A percentile compares a stretch with the other conserved stretches of the same genome.
Evolutionary conservation across 2,797 vertebrate genomes (phyloP).

Genomic region (Sebastes cheni): DNA sequence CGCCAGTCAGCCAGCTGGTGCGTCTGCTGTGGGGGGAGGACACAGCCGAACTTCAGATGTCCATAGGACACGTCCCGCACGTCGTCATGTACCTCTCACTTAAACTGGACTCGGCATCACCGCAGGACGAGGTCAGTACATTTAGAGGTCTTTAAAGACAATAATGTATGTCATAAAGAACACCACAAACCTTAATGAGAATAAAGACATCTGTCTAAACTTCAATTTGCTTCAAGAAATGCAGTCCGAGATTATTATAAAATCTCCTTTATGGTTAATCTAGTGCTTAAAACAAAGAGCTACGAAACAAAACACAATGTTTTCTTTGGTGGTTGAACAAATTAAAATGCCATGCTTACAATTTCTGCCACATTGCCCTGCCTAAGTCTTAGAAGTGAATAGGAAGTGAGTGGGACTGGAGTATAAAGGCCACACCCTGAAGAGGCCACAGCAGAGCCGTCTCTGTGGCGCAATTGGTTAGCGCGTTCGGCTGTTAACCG

Average conservation of each 20-base stretch:
- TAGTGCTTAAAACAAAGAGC: not conserved
- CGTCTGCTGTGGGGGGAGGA: constrained; percentile 91
- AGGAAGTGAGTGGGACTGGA: too few relatives aligned
- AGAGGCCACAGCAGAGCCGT: not conserved
- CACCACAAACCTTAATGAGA: not conserved
- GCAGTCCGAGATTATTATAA: not conserved
- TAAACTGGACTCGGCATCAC: constrained; percentile 86
- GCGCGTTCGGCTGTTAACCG: constrained; percentile 23
- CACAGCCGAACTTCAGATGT: constrained; percentile 81
- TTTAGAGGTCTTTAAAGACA: not conserved
- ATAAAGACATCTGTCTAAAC: not conserved
- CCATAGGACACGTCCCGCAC: constrained; percentile 84
- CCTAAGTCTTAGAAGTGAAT: too few relatives aligned
- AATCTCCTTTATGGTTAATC: not conserved
- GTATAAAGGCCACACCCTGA: too few relatives aligned
- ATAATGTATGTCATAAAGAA: not conserved
- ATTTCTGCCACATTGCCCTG: too few relatives aligned
- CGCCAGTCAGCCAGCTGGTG: constrained; percentile 86
- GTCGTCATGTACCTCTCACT: constrained; percentile 91
- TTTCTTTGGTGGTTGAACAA: not conserved
- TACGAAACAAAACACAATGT: not conserved
- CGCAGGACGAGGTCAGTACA: constrained; percentile 89
- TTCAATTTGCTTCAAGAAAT: not conserved
- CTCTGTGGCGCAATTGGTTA: constrained; percentile 2
- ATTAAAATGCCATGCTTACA: too few relatives aligned